Percentiles rank a stretch among this genome's conserved stretches.
Conservation (phyloP, 2,113 vertebrate species). For the Vireo altiloquus region DNA sequence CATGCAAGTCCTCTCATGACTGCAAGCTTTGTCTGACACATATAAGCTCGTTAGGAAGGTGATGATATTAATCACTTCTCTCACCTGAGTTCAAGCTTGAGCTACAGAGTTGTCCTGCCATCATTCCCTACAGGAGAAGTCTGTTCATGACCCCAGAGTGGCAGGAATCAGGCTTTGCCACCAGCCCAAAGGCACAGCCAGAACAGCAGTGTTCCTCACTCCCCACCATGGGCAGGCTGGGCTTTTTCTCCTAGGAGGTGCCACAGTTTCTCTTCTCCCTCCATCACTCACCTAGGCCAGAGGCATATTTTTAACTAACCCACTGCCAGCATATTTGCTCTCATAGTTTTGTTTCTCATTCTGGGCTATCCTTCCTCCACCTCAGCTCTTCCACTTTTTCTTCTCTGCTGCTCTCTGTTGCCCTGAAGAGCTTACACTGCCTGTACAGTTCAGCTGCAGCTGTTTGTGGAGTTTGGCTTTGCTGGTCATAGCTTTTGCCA, state of each 20-base stretch:
- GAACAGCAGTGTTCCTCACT: not conserved
- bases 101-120: not conserved
- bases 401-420: not conserved
- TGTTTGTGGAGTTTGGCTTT: not conserved
- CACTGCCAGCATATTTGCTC: not conserved
- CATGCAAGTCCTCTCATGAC: not conserved
- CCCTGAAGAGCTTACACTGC: not conserved
- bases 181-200: not conserved
- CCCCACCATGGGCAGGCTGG: not conserved
- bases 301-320: not conserved
- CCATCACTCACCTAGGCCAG: not conserved
- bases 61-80: not conserved
- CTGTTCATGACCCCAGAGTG: not conserved
- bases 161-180: not conserved
- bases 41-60: not conserved
- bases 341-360: not conserved
- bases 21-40: not conserved
- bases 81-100: not conserved
- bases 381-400: not conserved
- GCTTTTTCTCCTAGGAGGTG: not conserved
- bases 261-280: not conserved
- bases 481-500: not conserved
- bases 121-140: not conserved
- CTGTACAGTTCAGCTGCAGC: not conserved
- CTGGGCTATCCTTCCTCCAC: not conserved